Evolutionary conservation across 2,888 invertebrate species (phyloP), one percentile per base, ranked within the genome.

Genomic region (Sympetrum striolatum): DNA sequence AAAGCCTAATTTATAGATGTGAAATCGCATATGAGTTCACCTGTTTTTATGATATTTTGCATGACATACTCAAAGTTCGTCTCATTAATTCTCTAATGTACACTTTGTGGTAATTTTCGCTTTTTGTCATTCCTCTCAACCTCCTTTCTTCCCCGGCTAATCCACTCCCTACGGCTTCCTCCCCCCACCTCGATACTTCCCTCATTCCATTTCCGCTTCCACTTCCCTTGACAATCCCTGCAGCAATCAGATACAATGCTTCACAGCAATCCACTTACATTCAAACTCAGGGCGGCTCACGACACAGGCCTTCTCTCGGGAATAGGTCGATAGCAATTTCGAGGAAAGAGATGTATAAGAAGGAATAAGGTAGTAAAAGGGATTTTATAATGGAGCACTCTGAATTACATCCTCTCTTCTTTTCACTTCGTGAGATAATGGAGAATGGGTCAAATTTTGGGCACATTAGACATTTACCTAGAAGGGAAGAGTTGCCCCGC

Each of bases 211-310:
- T 64, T 64, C 73, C 73, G 25, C 73, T 22, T 73, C 31, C 73
- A 18, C 14, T 73, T 73, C 22, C 73, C 73, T 53, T 18, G 53
- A 53, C 53, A 73, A 25, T 73, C 73, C 73, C 73, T 73, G 73
- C 73, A 73, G 25, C 73, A 25, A 73, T 73, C 25, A 73, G 81
- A 48, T 48, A 81, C 39, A 81, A 25, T 44, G 81, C 48, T 44
- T 81, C 48, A 48, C 81, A 44, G 39, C 44, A 81, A 81, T 81
- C 81, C 81, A 81, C 81, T 81, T 81, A 81, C 81, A 44, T 25
- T 81, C 81, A 48, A 25, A 81, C 81, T 81, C 81, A 25, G 18
- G 25, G 44, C 81, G n/a, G n/a, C 48, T 37, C 37, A 35, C 73
- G 25, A 73, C 31, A 73, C 39, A 12, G 15, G n/a, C 48, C 81